Conservation (phyloP, 2,797 vertebrate species). For the Acanthiza pusilla region DNA sequence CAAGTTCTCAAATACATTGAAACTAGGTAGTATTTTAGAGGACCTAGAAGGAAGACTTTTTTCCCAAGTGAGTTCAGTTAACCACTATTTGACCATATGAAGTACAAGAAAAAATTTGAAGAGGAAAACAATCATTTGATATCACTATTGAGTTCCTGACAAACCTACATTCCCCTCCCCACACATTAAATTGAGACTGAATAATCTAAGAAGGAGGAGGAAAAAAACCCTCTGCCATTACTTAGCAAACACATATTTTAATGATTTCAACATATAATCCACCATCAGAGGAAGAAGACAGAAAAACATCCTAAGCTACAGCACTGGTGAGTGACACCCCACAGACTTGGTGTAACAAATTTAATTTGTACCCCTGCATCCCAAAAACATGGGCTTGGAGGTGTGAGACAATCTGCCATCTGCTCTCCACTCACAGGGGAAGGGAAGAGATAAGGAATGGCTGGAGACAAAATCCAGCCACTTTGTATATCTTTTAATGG, state of each 20-base stretch:
- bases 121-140: background rate
- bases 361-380: background rate
- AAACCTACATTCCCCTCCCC: background rate
- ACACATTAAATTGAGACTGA: background rate
- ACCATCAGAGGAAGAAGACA: background rate
- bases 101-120: background rate
- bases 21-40: background rate
- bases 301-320: background rate
- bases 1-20: background rate
- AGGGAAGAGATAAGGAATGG: background rate
- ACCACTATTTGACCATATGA: background rate
- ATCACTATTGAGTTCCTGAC: background rate
- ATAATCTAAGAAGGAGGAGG: background rate
- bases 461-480: background rate
- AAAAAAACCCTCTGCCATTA: background rate
- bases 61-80: background rate
- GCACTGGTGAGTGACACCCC: background rate
- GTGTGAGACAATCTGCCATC: background rate
- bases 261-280: background rate
- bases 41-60: background rate
- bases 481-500: background rate
- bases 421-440: background rate
- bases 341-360: background rate
- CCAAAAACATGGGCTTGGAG: fast-evolving
- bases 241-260: background rate